phyloP scores from a whole-genome alignment of 2,888 invertebrate species.

The Patella depressa region DNA sequence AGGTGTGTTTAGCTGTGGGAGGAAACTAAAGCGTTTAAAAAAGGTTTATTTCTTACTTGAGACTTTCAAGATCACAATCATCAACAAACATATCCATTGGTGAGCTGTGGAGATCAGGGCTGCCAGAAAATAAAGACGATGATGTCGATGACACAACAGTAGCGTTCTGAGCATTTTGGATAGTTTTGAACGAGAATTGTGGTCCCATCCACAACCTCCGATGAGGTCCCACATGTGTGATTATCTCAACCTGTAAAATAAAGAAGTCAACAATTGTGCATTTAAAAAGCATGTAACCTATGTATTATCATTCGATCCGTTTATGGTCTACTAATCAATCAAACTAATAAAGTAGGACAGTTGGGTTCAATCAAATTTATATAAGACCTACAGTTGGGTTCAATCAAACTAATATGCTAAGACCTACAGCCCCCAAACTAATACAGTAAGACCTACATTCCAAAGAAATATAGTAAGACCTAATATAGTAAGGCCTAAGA shows the following conservation, averaged over 20 bases:
- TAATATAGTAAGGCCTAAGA: no score
- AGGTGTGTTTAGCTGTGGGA: background rate
- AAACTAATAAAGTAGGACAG: no score
- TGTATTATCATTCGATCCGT: no score
- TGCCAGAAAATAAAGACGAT: constrained; percentile 70
- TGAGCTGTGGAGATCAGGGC: constrained; percentile 60
- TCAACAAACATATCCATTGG: constrained; percentile 69
- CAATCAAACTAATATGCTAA: no score
- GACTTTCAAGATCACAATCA: constrained; percentile 70
- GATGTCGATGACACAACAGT: constrained; percentile 70
- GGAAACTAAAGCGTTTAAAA: no score
- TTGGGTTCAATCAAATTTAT: no score
- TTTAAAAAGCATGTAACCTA: no score
- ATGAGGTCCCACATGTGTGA: constrained; percentile 96
- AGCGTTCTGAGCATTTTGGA: constrained; percentile 73
- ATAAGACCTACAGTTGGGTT: no score
- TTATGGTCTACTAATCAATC: no score
- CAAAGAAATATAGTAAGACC: no score
- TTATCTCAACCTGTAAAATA: constrained; percentile 86
- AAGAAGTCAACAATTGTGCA: background rate
- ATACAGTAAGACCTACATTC: no score
- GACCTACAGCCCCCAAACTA: no score
- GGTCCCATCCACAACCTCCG: constrained; percentile 97
- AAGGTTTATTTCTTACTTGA: constrained; percentile 58
- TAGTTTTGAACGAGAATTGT: constrained; percentile 98